phyloP scores from a whole-genome alignment of 2,888 invertebrate genomes.

The Lydus trimaculatus region DNA sequence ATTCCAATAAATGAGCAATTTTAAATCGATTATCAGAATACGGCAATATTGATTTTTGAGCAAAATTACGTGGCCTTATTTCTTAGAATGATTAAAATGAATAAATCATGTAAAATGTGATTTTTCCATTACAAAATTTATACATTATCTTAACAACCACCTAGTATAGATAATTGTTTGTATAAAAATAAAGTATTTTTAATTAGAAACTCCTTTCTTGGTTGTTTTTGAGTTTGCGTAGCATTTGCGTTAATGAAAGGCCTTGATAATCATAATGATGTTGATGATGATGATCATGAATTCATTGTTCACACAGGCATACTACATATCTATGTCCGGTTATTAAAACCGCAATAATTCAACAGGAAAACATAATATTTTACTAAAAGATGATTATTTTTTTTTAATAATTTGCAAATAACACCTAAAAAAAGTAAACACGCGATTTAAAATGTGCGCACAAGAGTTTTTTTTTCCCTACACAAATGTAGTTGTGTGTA shows the following conservation, averaged over 20 bases:
- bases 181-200: too few species aligned
- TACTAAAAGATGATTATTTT: not conserved
- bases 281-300: too few species aligned
- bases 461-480: not conserved
- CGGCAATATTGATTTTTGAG: not conserved
- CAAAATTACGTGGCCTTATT: not conserved
- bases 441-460: not conserved
- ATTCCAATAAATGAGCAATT: not conserved
- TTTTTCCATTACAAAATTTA: too few species aligned
- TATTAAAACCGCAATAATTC: not conserved
- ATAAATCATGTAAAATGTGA: too few species aligned
- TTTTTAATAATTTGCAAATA: not conserved
- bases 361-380: not conserved
- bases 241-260: not conserved
- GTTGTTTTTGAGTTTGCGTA: constrained; percentile 1
- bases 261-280: too few species aligned
- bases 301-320: not conserved
- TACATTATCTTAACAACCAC: not conserved
- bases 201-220: too few species aligned
- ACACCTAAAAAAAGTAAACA: not conserved
- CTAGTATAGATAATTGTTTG: not conserved
- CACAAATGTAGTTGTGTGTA: too few species aligned
- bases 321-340: not conserved
- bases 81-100: too few species aligned
- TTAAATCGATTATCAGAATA: too few species aligned